These are phyloP conservation scores for Pseudopleuronectes americanus DNA, from an alignment of 2,797 vertebrate genomes.

Conservation along the genomic window DNA sequence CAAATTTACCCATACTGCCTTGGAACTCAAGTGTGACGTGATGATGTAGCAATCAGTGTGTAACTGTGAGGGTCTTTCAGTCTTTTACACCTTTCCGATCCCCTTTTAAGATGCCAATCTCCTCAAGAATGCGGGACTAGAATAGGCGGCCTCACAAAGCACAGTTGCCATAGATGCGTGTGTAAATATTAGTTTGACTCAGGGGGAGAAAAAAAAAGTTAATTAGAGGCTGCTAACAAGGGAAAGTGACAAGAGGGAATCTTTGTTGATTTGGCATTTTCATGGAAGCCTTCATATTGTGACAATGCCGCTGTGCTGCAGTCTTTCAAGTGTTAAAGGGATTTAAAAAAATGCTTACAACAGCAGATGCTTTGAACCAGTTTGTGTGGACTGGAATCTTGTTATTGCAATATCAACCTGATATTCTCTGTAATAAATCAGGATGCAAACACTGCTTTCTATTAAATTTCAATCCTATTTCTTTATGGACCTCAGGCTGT, in stretches of 20 bases:
- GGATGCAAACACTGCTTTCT: neutral
- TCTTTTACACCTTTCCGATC: conserved; percentile 80
- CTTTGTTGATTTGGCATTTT: conserved; percentile 73
- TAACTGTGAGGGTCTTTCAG: conserved; percentile 83
- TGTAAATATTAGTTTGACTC: conserved; percentile 85
- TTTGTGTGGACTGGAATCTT: conserved; percentile 12
- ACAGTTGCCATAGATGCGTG: conserved; percentile 82
- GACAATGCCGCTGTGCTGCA: conserved; percentile 44
- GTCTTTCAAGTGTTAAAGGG: conserved; percentile 46
- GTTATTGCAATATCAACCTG: conserved; percentile 19
- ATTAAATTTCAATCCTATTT: conserved; percentile 18
- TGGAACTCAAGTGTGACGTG: conserved; percentile 79
- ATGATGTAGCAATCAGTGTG: conserved; percentile 82
- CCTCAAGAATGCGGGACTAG: conserved; percentile 79
- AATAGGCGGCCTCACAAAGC: conserved; percentile 79
- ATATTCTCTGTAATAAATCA: neutral
- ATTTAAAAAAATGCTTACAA: conserved; percentile 52
- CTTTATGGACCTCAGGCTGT: conserved; percentile 33
- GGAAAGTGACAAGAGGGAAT: conserved; percentile 70
- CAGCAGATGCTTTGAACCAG: conserved; percentile 35
- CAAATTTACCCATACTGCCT: conserved; percentile 82
- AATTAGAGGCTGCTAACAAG: conserved; percentile 76
- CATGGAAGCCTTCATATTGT: conserved; percentile 55
- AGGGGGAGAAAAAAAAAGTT: conserved; percentile 56
- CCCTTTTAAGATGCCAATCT: conserved; percentile 84